Conservation (phyloP, 2,113 vertebrate genomes). For the Origma solitaria region DNA sequence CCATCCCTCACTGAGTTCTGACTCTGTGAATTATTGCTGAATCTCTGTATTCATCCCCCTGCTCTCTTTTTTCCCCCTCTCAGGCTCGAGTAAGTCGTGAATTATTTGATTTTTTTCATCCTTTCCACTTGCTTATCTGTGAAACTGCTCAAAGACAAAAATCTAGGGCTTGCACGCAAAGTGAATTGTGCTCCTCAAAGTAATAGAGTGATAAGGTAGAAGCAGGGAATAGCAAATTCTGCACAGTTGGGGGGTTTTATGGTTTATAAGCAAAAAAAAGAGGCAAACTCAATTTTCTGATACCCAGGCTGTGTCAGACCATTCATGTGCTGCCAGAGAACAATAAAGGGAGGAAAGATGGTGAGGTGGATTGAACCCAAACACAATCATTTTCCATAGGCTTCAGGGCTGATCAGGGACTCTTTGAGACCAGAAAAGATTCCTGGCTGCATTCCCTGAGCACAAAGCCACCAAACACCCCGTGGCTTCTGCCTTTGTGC, state of each 20-base stretch:
- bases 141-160: neutral
- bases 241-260: neutral
- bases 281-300: neutral
- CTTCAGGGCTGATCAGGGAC: neutral
- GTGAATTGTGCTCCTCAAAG: neutral
- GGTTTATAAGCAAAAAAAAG: neutral
- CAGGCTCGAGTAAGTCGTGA: neutral
- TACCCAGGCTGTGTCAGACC: neutral
- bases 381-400: neutral
- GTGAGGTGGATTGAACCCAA: neutral
- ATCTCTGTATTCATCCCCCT: neutral
- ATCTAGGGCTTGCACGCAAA: neutral
- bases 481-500: fast-evolving
- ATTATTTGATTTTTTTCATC: neutral
- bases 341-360: neutral
- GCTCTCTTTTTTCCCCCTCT: neutral
- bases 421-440: neutral
- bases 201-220: neutral
- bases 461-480: neutral
- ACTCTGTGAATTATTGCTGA: neutral
- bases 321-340: neutral
- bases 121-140: neutral
- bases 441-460: neutral
- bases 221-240: neutral
- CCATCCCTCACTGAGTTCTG: neutral